A percentile compares a stretch with the other conserved stretches of the same genome.
Conservation (phyloP, 2,113 vertebrate genomes). For the Ammodramus savannarum region DNA sequence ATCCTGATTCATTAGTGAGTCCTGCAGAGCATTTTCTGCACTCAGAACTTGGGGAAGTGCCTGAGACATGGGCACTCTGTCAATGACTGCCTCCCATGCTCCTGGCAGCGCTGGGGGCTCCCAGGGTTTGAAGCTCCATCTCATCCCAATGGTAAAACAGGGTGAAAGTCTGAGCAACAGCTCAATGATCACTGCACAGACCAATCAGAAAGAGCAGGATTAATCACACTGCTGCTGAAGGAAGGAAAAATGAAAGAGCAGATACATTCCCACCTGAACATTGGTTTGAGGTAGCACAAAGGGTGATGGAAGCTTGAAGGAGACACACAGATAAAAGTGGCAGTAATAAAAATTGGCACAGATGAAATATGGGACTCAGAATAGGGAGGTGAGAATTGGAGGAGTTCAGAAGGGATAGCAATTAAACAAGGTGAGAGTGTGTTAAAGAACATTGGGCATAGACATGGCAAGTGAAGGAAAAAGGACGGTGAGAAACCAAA, state of each 20-base stretch:
- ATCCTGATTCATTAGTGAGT: conserved; percentile 17
- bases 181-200: background rate
- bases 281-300: background rate
- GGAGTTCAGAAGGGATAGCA: background rate
- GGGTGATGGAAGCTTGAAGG: background rate
- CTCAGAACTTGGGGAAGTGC: background rate
- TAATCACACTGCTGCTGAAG: conserved; percentile 29
- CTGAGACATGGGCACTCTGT: background rate
- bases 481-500: background rate
- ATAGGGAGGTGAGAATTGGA: background rate
- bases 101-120: background rate
- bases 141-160: background rate
- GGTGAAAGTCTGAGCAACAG: background rate
- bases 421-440: background rate
- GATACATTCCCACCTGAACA: background rate
- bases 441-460: background rate
- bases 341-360: background rate
- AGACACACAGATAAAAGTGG: background rate
- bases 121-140: background rate
- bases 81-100: background rate
- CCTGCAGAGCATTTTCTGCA: background rate
- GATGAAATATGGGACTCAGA: background rate
- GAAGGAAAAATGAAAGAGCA: conserved; percentile 1
- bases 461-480: background rate
- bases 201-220: background rate